A percentile compares a stretch with the other conserved stretches of the same genome.
Evolutionary conservation across 2,113 vertebrate genomes (phyloP).

Genomic region (Butorides virescens): DNA sequence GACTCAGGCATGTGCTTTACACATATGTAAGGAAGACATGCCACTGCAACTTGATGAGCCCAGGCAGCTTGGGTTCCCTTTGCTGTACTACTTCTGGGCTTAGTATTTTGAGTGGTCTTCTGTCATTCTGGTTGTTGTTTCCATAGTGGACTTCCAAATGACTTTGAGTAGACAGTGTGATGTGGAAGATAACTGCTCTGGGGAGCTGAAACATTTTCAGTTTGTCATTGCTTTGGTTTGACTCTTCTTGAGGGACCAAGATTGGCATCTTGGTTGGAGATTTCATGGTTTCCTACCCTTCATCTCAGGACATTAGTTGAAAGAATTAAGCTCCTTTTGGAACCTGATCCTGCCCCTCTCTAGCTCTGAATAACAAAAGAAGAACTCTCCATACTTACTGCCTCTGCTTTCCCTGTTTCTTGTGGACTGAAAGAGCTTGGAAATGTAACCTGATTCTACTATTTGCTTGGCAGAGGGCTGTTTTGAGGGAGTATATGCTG

Average conservation of each 20-base stretch:
- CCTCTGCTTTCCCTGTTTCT: neutral
- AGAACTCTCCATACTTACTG: neutral
- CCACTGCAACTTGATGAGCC: neutral
- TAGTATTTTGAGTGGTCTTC: neutral
- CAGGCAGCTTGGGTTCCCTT: neutral
- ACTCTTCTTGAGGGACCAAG: neutral
- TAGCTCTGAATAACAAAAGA: neutral
- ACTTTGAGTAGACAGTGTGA: neutral
- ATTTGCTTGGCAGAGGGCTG: neutral
- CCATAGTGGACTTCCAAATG: neutral
- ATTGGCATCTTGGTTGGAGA: neutral
- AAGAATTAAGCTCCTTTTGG: neutral
- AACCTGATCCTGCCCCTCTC: neutral
- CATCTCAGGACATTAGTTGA: neutral
- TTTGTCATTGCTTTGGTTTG: neutral
- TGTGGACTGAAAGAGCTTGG: neutral
- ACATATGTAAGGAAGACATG: neutral
- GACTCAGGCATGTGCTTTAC: neutral
- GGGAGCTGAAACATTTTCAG: neutral
- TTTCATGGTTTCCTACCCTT: neutral
- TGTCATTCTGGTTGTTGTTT: neutral
- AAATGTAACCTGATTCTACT: neutral
- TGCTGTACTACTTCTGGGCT: neutral
- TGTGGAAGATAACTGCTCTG: neutral
- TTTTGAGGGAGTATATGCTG: neutral